Evolutionary conservation across 2,888 invertebrate species (phyloP).

Genomic region (Trissolcus japonicus): DNA sequence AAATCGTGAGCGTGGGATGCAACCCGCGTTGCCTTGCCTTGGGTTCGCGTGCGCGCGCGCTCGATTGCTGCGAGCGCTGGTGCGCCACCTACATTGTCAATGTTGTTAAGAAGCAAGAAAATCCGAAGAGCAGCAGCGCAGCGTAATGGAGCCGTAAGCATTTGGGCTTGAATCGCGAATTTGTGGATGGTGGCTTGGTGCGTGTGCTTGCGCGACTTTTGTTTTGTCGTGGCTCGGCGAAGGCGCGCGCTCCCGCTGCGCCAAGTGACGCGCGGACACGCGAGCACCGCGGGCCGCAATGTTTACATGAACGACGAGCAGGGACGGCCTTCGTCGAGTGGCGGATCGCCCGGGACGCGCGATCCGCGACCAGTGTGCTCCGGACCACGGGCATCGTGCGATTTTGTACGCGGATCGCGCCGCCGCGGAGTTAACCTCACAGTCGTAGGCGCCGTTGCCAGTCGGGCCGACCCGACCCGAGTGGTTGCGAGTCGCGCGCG

Average conservation of each 20-base stretch:
- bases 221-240: neutral
- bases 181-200: conserved; percentile 35
- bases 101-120: conserved; percentile 80
- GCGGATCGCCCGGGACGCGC: conserved; percentile 22
- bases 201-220: conserved; percentile 20
- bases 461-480: neutral
- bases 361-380: neutral
- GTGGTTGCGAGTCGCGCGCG: neutral
- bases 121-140: conserved; percentile 57
- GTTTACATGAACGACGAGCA: conserved; percentile 67
- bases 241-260: conserved; percentile 12
- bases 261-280: conserved; percentile 49
- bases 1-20: neutral
- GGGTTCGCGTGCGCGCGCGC: conserved; percentile 62
- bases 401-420: neutral
- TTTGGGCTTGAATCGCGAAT: conserved; percentile 60
- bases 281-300: conserved; percentile 63
- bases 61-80: conserved; percentile 78
- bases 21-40: conserved; percentile 51
- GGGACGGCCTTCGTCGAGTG: conserved; percentile 32
- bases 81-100: conserved; percentile 90
- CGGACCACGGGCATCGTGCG: neutral
- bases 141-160: conserved; percentile 75
- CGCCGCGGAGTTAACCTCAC: conserved; percentile 34
- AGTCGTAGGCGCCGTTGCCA: conserved; percentile 7